Percentiles rank a stretch among this genome's conserved stretches.
Evolutionary conservation across 1,140 invertebrate genomes (phyloP).

Genomic region (Atta cephalotes): DNA sequence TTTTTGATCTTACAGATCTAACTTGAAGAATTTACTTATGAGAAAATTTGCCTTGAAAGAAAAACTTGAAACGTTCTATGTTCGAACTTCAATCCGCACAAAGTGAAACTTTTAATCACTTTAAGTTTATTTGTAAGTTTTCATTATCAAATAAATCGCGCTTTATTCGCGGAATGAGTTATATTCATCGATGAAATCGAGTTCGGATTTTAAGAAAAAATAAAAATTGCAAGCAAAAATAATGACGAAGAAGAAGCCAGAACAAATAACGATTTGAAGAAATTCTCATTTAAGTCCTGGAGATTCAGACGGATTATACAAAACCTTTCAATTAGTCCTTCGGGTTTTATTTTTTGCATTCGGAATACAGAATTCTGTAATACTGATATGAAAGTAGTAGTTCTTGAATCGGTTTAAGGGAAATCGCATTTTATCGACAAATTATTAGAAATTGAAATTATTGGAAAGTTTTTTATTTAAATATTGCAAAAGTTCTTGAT

Average conservation of each 20-base stretch:
- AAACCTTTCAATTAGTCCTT: constrained; percentile 46
- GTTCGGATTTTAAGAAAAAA: background rate
- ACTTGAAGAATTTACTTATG: constrained; percentile 1
- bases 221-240: constrained; percentile 1
- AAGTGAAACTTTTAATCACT: constrained; percentile 43
- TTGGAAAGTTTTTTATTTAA: background rate
- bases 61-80: background rate
- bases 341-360: constrained; percentile 14
- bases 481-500: background rate
- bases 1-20: background rate
- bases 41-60: background rate
- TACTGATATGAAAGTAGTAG: background rate
- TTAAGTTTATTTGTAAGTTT: constrained; percentile 42
- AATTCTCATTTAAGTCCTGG: constrained; percentile 25
- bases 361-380: background rate
- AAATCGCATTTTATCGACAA: constrained; percentile 6
- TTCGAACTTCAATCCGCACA: constrained; percentile 19
- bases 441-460: constrained; percentile 25
- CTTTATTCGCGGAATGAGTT: background rate
- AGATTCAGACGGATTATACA: constrained; percentile 30
- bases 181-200: background rate
- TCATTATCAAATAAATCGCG: constrained; percentile 33
- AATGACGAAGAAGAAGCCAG: background rate
- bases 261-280: constrained; percentile 5
- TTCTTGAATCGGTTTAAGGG: constrained; percentile 9